Percentiles rank a stretch among this genome's conserved stretches.
phyloP scores from a whole-genome alignment of 2,888 invertebrate genomes.

The Tridacna crocea region DNA sequence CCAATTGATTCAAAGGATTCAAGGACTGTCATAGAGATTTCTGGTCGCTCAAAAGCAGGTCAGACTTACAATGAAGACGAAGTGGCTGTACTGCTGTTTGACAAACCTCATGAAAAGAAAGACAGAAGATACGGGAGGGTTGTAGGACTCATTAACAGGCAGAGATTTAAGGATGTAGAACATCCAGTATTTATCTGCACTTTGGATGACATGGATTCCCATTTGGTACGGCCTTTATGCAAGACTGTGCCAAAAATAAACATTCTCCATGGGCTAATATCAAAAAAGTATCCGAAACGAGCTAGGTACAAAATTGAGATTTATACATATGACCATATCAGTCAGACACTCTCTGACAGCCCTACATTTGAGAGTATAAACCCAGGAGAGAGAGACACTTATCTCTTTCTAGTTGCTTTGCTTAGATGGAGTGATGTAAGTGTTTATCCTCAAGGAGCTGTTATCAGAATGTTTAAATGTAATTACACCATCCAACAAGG shows the following conservation, averaged over 20 bases:
- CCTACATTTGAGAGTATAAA: slow-evolving; percentile 40
- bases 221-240: slow-evolving; percentile 68
- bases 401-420: slow-evolving; percentile 67
- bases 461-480: slow-evolving; percentile 59
- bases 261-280: slow-evolving; percentile 41
- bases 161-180: slow-evolving; percentile 42
- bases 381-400: slow-evolving; percentile 59
- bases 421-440: slow-evolving; percentile 60
- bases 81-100: slow-evolving; percentile 65
- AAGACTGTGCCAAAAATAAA: slow-evolving; percentile 72
- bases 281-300: not conserved
- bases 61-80: slow-evolving; percentile 66
- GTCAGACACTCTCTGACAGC: slow-evolving; percentile 13
- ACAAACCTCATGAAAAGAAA: slow-evolving; percentile 32
- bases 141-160: slow-evolving; percentile 52
- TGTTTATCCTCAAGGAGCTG: slow-evolving; percentile 68
- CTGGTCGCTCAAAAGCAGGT: slow-evolving; percentile 66
- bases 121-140: slow-evolving; percentile 63
- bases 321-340: slow-evolving; percentile 56
- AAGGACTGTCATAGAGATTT: slow-evolving; percentile 59
- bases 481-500: slow-evolving; percentile 49
- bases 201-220: slow-evolving; percentile 61
- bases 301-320: slow-evolving; percentile 54
- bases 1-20: slow-evolving; percentile 41
- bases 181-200: slow-evolving; percentile 68